These are phyloP conservation scores for Pseudochromis fuscus DNA, from an alignment of 2,797 vertebrate species.

Conservation along the genomic window DNA sequence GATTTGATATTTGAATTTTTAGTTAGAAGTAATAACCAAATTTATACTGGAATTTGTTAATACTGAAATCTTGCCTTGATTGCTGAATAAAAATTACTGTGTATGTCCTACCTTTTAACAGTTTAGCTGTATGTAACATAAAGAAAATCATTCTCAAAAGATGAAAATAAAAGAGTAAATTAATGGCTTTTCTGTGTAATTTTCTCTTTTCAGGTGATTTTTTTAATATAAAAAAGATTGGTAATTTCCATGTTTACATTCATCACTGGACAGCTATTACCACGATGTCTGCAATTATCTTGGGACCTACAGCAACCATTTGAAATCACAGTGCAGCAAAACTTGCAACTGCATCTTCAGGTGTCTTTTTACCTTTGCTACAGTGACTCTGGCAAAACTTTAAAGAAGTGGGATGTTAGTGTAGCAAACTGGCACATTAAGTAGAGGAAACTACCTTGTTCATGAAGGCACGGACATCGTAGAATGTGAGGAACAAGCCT, in stretches of 20 bases:
- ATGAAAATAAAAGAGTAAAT: neutral
- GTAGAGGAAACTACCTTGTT: constrained; percentile 87
- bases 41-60: neutral
- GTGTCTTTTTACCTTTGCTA: neutral
- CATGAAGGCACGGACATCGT: constrained; percentile 92
- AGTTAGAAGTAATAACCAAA: neutral
- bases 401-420: neutral
- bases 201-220: neutral
- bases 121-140: neutral
- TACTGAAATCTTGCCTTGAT: neutral
- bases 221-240: neutral
- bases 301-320: neutral
- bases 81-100: neutral
- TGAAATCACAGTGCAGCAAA: neutral
- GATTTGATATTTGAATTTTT: neutral
- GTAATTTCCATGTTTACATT: neutral
- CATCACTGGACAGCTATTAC: too few relatives aligned
- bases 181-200: neutral
- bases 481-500: constrained; percentile 88
- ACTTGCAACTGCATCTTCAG: neutral
- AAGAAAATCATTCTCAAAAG: neutral
- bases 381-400: neutral
- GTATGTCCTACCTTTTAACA: neutral
- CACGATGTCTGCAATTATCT: neutral
- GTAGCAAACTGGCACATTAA: neutral